phyloP scores from a whole-genome alignment of 2,797 vertebrate genomes.

The Pteropus rufus region DNA sequence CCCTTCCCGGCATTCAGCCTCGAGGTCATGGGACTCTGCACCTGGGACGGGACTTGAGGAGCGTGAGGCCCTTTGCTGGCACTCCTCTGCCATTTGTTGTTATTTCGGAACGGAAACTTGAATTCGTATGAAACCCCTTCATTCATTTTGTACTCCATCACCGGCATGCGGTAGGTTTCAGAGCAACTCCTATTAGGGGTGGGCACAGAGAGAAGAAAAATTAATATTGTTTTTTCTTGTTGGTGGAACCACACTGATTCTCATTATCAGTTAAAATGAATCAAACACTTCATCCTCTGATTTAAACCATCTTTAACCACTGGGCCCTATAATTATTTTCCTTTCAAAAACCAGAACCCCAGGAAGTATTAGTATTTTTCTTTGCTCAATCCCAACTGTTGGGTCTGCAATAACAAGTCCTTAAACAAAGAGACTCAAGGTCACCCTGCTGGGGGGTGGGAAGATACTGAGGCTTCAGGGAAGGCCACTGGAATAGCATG shows the following conservation, averaged over 20 bases:
- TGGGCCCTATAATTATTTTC: not conserved
- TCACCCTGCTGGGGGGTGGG: not conserved
- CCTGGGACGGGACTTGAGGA: constrained; percentile 86
- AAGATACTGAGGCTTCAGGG: not conserved
- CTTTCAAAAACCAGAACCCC: not conserved
- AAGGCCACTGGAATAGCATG: not conserved
- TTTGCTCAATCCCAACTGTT: not conserved
- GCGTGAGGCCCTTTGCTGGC: constrained; percentile 85
- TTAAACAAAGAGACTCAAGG: not conserved
- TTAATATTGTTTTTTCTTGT: not conserved
- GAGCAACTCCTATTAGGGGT: constrained; percentile 90
- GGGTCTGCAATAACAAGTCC: not conserved
- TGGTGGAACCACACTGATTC: not conserved
- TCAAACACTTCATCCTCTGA: not conserved
- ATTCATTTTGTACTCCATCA: constrained; percentile 97
- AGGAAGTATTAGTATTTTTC: not conserved
- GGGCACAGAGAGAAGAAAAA: not conserved
- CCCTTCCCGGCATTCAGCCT: constrained; percentile 87
- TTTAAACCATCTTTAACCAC: not conserved
- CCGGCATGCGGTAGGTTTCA: constrained; percentile 96
- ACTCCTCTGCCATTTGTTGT: constrained; percentile 95
- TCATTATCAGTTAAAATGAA: not conserved
- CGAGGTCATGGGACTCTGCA: constrained; percentile 87
- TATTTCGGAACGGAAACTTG: constrained; percentile 96
- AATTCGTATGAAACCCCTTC: constrained; percentile 95